Percentiles rank a stretch among this genome's conserved stretches.
Conservation (phyloP, 2,888 invertebrate species). For the Seladonia tumulorum region DNA sequence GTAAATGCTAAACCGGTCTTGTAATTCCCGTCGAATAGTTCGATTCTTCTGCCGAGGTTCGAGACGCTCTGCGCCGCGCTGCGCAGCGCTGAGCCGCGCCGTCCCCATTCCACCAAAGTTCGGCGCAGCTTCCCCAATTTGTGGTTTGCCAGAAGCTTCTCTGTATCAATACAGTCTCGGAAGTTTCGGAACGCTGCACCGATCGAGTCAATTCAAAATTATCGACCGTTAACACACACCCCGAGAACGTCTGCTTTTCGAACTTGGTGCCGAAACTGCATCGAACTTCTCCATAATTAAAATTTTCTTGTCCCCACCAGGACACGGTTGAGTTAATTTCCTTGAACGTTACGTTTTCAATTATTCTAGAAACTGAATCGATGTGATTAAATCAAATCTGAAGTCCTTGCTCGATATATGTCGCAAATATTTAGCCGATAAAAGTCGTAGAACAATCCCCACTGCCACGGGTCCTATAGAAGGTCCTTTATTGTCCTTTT, state of each 20-base stretch:
- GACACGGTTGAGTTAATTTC: neutral
- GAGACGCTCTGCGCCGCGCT: neutral
- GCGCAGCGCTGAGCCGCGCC: too few species aligned
- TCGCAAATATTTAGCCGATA: too few species aligned
- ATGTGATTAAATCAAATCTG: neutral
- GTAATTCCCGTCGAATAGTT: conserved; percentile 4
- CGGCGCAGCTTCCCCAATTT: neutral
- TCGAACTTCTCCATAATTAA: neutral
- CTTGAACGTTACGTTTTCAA: neutral
- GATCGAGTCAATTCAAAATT: conserved; percentile 7
- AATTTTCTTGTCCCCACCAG: neutral
- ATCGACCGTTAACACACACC: neutral
- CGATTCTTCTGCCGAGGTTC: neutral
- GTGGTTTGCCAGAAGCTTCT: neutral
- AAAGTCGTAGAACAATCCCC: too few species aligned
- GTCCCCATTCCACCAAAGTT: neutral
- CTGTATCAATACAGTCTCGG: neutral
- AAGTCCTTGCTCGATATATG: neutral
- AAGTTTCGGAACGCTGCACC: neutral
- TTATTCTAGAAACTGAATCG: too few species aligned
- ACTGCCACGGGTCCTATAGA: too few species aligned
- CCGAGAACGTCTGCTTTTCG: neutral
- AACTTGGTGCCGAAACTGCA: neutral
- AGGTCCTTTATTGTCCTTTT: too few species aligned
- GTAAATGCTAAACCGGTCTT: neutral